phyloP scores from a whole-genome alignment of 2,113 vertebrate genomes.

The Progne subis region DNA sequence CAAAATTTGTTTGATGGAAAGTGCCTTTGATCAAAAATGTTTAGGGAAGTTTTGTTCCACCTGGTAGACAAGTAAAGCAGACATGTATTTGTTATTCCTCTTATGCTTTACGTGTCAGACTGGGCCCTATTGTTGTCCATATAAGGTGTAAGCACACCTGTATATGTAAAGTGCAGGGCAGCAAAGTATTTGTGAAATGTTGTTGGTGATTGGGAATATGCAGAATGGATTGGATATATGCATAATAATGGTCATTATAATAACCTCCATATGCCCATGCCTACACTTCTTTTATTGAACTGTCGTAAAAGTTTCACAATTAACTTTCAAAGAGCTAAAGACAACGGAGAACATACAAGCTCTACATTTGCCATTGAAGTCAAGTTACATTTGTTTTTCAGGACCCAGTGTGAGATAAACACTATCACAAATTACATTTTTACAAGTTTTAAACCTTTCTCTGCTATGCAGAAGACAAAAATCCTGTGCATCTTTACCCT shows the following conservation, averaged over 20 bases:
- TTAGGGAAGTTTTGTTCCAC: slow-evolving; percentile 51
- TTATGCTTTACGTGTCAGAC: slow-evolving; percentile 7
- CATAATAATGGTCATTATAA: not conserved
- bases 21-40: slow-evolving; percentile 58
- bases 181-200: not conserved
- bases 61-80: slow-evolving; percentile 31
- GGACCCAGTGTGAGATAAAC: not conserved
- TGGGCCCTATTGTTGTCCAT: not conserved
- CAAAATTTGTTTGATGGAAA: slow-evolving; percentile 46
- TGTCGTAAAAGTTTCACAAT: not conserved
- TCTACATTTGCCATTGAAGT: not conserved
- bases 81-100: slow-evolving; percentile 12
- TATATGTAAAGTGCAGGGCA: not conserved
- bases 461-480: not conserved
- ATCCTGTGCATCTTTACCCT: not conserved
- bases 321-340: not conserved
- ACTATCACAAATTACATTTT: not conserved
- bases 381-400: not conserved
- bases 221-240: not conserved
- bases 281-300: not conserved
- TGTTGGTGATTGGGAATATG: not conserved
- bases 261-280: not conserved
- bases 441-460: not conserved
- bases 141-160: not conserved
- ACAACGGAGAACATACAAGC: not conserved